These are phyloP conservation scores for Pachypanchax playfairii DNA, from an alignment of 2,113 vertebrate species.

Conservation along the genomic window DNA sequence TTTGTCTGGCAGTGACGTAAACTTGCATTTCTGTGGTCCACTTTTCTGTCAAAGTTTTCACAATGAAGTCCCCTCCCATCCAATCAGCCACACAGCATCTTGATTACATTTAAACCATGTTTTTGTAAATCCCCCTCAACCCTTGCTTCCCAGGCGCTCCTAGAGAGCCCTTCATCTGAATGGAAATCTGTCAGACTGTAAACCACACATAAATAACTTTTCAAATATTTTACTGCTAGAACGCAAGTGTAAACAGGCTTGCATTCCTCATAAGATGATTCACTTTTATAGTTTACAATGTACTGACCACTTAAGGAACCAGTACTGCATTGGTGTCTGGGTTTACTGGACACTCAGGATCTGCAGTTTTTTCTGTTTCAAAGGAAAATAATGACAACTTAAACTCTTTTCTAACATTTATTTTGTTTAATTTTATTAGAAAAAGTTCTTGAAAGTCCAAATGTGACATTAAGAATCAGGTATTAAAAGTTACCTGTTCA, in stretches of 20 bases:
- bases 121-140: conserved; percentile 34
- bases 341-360: neutral
- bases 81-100: conserved; percentile 51
- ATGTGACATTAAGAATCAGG: too few species aligned
- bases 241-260: conserved; percentile 8
- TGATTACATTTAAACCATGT: conserved; percentile 65
- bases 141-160: conserved; percentile 37
- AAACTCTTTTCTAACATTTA: too few species aligned
- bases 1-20: conserved; percentile 28
- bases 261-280: conserved; percentile 24
- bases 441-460: too few species aligned
- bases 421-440: too few species aligned
- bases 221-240: conserved; percentile 17
- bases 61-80: conserved; percentile 50
- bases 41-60: conserved; percentile 47
- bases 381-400: neutral
- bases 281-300: conserved; percentile 15
- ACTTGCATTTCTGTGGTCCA: conserved; percentile 48
- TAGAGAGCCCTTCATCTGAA: conserved; percentile 30
- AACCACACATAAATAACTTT: conserved; percentile 59
- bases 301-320: conserved; percentile 4
- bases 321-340: conserved; percentile 8
- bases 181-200: conserved; percentile 41
- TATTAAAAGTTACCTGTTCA: too few species aligned
- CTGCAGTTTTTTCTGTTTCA: neutral